Conservation (phyloP, 2,797 vertebrate species). For the Peromyscus eremicus region DNA sequence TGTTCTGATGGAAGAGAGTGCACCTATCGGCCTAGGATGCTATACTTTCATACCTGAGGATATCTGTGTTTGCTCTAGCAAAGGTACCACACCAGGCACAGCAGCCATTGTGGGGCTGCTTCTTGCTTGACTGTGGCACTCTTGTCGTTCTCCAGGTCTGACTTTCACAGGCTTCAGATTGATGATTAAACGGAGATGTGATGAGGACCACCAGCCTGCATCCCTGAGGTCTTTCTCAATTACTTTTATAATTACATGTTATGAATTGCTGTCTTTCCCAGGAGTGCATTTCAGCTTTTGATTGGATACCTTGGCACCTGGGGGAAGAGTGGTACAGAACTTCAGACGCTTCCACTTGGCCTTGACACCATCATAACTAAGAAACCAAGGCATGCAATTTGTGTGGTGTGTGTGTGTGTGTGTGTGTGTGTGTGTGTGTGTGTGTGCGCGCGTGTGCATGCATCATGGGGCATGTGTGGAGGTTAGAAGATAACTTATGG, state of each 20-base stretch:
- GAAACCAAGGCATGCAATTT: background rate
- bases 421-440: background rate
- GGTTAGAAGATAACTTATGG: background rate
- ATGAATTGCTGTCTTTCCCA: background rate
- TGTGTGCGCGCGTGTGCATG: fast-evolving
- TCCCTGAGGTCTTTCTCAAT: background rate
- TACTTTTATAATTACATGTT: background rate
- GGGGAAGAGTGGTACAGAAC: background rate
- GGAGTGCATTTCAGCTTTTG: background rate
- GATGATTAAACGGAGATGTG: background rate
- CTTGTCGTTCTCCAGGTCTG: background rate
- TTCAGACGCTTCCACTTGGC: background rate
- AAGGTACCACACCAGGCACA: background rate
- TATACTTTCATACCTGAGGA: background rate
- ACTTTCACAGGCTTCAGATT: background rate
- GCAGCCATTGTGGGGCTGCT: background rate
- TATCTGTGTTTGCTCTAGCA: background rate
- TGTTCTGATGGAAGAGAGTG: background rate
- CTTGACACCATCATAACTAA: background rate
- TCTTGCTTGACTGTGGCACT: background rate
- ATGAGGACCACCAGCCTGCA: background rate
- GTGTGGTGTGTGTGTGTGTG: background rate
- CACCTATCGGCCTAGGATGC: background rate
- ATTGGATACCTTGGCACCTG: background rate
- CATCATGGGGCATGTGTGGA: background rate